Evolutionary conservation across 2,113 vertebrate genomes (phyloP), one percentile per base, ranked within the genome.

Genomic region (Patagioenas fasciata): DNA sequence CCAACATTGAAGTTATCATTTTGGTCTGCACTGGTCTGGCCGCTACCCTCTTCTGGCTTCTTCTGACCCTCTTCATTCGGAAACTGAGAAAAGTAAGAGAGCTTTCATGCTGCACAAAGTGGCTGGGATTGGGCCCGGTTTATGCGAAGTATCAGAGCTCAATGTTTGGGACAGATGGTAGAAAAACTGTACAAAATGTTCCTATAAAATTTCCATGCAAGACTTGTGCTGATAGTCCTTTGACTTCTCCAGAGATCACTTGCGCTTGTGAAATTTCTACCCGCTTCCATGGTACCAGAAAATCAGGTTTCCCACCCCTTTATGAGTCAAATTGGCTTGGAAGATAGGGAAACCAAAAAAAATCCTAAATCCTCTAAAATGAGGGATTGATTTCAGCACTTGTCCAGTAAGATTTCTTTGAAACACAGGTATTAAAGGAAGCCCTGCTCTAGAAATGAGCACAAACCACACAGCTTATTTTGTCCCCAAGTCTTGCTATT

Each of bases 1-100:
- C 99, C 78, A 99, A 99, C 74, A 96, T 99, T 24, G 99, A 99
- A 97, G 98, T 99, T 26, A 99, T 99, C 93, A 99, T 99, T 61
- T 95, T 99, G 97, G 99, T 99, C 86, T 99, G 98, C 88, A 99
- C 99, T 1, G 99, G 99, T 44, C 98, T 98, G 31, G 99, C 98
- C 7, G 99, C 99, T 36, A 99, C 99, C 0, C 99, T 99, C 96
- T 99, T 99, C 94, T 99, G 99, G 99, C 98, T 99, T 36, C 99
- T 99, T 85, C 98, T 99, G 26, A 99, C 99, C 62, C 97, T 99
- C 20, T 99, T 99, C 95, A 99, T 99, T 54, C 98, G 99, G 67
- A 99, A 99, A 79, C 97, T 99, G 18, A 98, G 98, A 91, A 99
- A 99, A 98, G 99, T 99, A 96, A 97, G 97, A 80, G 57, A 54